Base-by-base conservation (phyloP, 2,113 vertebrate species). In the Pelusios castaneus region DNA sequence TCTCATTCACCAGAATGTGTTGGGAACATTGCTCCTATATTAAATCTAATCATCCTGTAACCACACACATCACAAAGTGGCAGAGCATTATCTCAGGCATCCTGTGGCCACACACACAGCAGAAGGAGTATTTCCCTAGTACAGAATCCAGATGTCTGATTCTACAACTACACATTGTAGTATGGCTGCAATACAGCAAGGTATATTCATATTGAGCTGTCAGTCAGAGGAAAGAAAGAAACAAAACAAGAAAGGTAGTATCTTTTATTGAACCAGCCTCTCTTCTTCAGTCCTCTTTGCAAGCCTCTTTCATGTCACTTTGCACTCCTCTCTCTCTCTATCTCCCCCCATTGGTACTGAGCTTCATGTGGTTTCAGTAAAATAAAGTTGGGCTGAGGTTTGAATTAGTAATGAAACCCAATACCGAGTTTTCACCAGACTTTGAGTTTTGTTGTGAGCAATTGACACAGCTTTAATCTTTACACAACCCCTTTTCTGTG, bases 401-500 rank as follows among this genome's bases (percentile, higher is more conserved):
- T 77, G 11, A 80, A 5, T 43, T 94, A 54, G 27, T 45, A 67
- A 54, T 38, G 81, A 95, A 84, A 90, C 54, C 60, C 34, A 45
- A 56, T 54, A 88, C 63, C 76, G 38, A 86, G 4, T 78, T 96
- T 92, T 38, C 91, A 80, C 92, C 89, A 79, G 92, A 60, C 93
- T 89, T 96, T 94, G 47, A 75, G 93, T 93, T 93, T 80, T 0
- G 34, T 95, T 97, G 82, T 84, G 85, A 95, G 87, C 76, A 96
- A 84, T 83, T 95, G 88, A 94, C 63, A 29, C 82, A 92, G 96
- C 92, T 92, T 86, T 96, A 95, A 94, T 96, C 93, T 97, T 96
- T 97, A 94, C 96, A 96, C 95, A 97, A 94, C 93, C 95, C 85
- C 84, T 97, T 97, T 91, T 96, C 92, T 97, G 90, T 90, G 91